Base-by-base conservation (phyloP, 2,113 vertebrate species). In the Myodes glareolus region DNA sequence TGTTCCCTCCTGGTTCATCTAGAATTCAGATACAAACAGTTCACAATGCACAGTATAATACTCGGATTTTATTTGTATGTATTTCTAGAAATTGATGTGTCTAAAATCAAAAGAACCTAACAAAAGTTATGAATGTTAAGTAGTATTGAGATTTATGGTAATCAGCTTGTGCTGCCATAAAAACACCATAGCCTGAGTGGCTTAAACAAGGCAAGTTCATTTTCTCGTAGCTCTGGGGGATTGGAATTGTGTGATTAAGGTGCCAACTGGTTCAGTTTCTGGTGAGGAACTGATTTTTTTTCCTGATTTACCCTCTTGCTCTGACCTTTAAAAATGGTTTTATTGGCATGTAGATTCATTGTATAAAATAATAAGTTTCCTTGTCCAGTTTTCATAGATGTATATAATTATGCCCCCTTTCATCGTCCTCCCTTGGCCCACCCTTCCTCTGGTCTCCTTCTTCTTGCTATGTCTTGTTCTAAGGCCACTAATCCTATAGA, bases 61-160 rank as follows among this genome's bases (percentile, higher is more conserved):
- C 42, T 94, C 17, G 58, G 68, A 50, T 67, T 95, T 93, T 58
- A 78, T 86, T 89, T 82, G 21, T 50, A 31, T 86, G 7, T 47
- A 68, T 90, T 97, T 96, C 29, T n/a, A 96, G 88, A 95, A 93
- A 70, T 36, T 61, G 29, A 82, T 70, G 6, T 90, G 63, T 90
- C 33, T 84, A 80, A 96, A 94, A 93, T 77, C 33, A 78, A 94
- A 92, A 94, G 16, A 14, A 82, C 13, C 52, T 88, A 90, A 52
- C 25, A 96, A 33, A 39, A 77, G 78, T n/a, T 96, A 23, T 76
- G 31, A 92, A 80, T 87, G 68, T 94, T 94, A 82, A 87, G n/a
- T 76, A 91, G 36, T 81, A 70, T 2, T 76, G 29, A 67, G 21
- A 16, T 77, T 78, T 90, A 47, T 81, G 82, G 68, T 65, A 50